A percentile compares a stretch with the other conserved stretches of the same genome.
Evolutionary conservation across 2,797 vertebrate genomes (phyloP).

Genomic region (Paedocypris micromegethes): DNA sequence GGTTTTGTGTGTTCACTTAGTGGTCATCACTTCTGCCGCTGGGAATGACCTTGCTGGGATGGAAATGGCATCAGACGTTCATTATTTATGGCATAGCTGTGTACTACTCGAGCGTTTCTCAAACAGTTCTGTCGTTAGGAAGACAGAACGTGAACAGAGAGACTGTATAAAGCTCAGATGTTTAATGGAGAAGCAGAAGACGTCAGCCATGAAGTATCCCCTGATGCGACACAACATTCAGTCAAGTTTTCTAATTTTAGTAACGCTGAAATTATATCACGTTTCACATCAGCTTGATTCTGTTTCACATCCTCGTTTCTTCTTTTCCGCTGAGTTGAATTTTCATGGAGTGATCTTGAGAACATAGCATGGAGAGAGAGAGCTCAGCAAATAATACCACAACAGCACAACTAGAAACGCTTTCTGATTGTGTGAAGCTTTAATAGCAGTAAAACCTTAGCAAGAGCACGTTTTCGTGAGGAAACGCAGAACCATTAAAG

Average conservation of each 20-base stretch:
- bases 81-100: constrained; percentile 52
- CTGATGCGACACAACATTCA: too few relatives aligned
- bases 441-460: constrained; percentile 27
- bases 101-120: constrained; percentile 16
- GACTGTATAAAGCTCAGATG: background rate
- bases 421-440: background rate
- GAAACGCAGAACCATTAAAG: constrained; percentile 32
- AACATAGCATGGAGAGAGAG: constrained; percentile 27
- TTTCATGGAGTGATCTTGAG: constrained; percentile 12
- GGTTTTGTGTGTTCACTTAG: background rate
- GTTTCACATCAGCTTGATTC: constrained; percentile 45
- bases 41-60: constrained; percentile 42
- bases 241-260: constrained; percentile 50
- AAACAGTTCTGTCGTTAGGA: background rate
- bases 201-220: too few relatives aligned
- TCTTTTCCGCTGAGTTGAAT: constrained; percentile 26
- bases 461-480: background rate
- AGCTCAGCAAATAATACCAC: constrained; percentile 6
- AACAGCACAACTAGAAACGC: background rate
- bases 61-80: constrained; percentile 50
- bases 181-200: background rate
- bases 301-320: constrained; percentile 20
- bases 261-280: constrained; percentile 43
- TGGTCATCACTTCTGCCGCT: constrained; percentile 14
- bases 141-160: background rate